Percentiles rank a stretch among this genome's conserved stretches.
Conservation (phyloP, 2,113 vertebrate genomes). For the Bungarus multicinctus region DNA sequence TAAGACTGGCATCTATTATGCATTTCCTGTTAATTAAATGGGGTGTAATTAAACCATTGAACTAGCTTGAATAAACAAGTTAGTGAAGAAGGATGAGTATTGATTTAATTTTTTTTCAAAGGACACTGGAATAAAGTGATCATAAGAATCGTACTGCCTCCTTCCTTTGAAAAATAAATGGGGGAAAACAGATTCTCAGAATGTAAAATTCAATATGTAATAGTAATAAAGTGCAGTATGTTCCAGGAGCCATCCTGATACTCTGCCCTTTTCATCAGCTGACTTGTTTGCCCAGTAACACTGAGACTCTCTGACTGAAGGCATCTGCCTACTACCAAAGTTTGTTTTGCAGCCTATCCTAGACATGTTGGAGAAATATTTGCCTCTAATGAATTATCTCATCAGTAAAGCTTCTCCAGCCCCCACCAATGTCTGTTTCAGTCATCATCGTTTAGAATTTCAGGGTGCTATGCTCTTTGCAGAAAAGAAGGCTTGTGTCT, state of each 20-base stretch:
- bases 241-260: neutral
- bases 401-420: neutral
- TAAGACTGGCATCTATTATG: neutral
- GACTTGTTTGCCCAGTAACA: neutral
- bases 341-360: neutral
- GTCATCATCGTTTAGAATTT: neutral
- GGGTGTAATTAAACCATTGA: neutral
- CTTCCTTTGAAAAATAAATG: neutral
- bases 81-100: neutral
- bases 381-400: neutral
- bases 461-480: neutral
- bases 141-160: neutral
- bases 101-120: neutral
- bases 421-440: neutral
- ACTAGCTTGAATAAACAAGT: neutral
- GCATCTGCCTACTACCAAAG: neutral
- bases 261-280: neutral
- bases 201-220: neutral
- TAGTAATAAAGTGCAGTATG: neutral
- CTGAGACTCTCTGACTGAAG: neutral
- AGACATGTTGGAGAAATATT: neutral
- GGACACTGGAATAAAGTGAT: neutral
- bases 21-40: neutral
- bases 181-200: neutral
- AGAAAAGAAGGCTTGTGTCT: neutral